Evolutionary conservation across 2,797 vertebrate genomes (phyloP).

Genomic region (Sylvilagus floridanus): DNA sequence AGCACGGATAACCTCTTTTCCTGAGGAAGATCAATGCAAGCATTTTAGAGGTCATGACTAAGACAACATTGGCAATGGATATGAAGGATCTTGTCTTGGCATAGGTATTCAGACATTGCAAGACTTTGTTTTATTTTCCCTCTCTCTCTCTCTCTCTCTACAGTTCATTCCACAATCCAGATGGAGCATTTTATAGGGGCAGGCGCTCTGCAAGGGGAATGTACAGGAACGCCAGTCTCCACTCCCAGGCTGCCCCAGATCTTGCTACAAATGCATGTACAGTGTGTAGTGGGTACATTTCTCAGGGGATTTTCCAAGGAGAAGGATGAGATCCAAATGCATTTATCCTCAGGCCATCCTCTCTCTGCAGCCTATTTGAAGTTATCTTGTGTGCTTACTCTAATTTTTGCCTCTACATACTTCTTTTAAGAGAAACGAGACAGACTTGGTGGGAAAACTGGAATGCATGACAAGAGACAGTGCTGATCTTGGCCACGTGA

Average conservation of each 20-base stretch:
- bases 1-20: background rate
- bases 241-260: fast-evolving
- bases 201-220: too few relatives aligned
- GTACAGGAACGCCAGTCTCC: fast-evolving
- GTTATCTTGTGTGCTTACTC: background rate
- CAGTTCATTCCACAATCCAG: too few relatives aligned
- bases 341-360: fast-evolving
- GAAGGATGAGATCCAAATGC: background rate
- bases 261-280: fast-evolving
- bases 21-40: too few relatives aligned
- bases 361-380: background rate
- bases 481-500: background rate
- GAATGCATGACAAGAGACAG: too few relatives aligned
- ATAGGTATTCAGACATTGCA: background rate
- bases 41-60: background rate
- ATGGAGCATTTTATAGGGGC: fast-evolving
- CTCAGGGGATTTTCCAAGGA: background rate
- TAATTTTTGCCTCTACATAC: background rate
- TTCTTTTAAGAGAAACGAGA: background rate
- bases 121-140: background rate
- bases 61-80: fast-evolving
- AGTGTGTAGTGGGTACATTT: fast-evolving
- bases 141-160: background rate
- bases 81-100: fast-evolving
- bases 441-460: background rate